Percentiles rank a stretch among this genome's conserved stretches.
Evolutionary conservation across 2,888 invertebrate genomes (phyloP).

Genomic region (Tiliacea citrago): DNA sequence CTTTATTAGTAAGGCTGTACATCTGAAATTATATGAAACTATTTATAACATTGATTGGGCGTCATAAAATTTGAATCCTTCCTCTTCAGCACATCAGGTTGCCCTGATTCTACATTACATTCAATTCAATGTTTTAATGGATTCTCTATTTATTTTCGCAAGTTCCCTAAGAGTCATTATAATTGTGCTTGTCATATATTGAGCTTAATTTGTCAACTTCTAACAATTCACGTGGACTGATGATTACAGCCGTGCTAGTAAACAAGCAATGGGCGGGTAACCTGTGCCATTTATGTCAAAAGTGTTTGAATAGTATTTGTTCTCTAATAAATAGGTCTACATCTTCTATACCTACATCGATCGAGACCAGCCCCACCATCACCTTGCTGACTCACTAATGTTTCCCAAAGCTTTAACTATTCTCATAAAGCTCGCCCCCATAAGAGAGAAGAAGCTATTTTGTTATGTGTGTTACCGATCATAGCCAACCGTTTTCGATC

Average conservation of each 20-base stretch:
- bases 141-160: not conserved
- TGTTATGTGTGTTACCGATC: not conserved
- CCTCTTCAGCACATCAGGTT: not conserved
- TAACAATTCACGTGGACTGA: conserved; percentile 4
- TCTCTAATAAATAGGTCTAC: conserved; percentile 9
- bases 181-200: not conserved
- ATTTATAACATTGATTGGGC: not conserved
- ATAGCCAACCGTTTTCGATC: not conserved
- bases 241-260: not conserved
- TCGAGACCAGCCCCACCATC: not conserved
- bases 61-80: not conserved
- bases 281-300: conserved; percentile 19
- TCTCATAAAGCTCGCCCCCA: not conserved
- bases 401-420: not conserved
- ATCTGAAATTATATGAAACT: not conserved
- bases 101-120: not conserved
- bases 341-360: not conserved
- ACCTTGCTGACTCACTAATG: not conserved
- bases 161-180: not conserved
- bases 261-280: conserved; percentile 33
- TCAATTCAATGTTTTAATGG: not conserved
- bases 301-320: not conserved
- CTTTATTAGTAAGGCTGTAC: too few relatives aligned
- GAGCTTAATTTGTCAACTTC: conserved; percentile 23
- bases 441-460: not conserved